These are phyloP conservation scores for Platyrinchus mystaceus DNA, from an alignment of 2,797 vertebrate genomes.

Conservation along the genomic window DNA sequence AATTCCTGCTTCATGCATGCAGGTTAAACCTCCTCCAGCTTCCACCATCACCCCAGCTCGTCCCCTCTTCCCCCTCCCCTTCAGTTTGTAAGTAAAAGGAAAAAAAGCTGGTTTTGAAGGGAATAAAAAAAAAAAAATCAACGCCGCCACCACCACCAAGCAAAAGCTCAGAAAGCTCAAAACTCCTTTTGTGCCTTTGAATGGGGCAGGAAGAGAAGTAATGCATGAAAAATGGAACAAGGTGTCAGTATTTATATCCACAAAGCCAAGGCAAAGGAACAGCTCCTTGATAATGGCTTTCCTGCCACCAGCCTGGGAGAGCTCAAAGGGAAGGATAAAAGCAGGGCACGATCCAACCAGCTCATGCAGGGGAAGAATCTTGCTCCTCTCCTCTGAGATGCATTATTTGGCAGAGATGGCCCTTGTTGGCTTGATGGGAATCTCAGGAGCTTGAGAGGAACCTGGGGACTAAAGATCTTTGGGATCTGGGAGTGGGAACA, in stretches of 20 bases:
- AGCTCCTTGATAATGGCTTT: not conserved
- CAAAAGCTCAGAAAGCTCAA: not conserved
- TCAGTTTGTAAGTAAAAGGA: not conserved
- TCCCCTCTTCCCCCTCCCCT: not conserved
- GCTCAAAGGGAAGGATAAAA: not conserved
- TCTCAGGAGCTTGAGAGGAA: not conserved
- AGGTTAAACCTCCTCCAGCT: not conserved
- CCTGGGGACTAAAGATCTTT: not conserved
- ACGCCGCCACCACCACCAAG: accelerated
- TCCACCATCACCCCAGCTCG: not conserved
- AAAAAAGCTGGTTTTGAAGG: not conserved
- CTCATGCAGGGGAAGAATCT: not conserved
- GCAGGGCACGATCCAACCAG: not conserved
- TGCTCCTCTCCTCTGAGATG: not conserved
- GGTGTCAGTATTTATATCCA: conserved; percentile 14
- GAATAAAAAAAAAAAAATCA: not conserved
- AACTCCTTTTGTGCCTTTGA: conserved; percentile 31
- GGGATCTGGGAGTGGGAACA: not conserved
- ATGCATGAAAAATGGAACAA: not conserved
- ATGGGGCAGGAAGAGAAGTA: not conserved
- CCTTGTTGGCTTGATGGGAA: not conserved
- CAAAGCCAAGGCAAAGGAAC: conserved; percentile 12
- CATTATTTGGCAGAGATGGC: not conserved
- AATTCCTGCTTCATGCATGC: not conserved
- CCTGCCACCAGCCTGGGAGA: not conserved